phyloP scores from a whole-genome alignment of 2,888 invertebrate genomes.

The Unio delphinus region DNA sequence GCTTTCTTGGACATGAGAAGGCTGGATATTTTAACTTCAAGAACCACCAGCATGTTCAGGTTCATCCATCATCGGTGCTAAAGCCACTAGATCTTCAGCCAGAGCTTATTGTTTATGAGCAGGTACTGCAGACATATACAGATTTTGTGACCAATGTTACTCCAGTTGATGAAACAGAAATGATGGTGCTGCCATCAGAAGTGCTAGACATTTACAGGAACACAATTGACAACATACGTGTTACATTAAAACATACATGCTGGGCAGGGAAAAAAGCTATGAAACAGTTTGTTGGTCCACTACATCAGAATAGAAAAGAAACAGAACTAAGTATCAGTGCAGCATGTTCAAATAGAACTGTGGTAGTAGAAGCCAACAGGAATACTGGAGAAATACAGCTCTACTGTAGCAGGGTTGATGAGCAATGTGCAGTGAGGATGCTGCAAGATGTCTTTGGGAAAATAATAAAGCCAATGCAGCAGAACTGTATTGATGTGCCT shows the following conservation, averaged over 20 bases:
- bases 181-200: slow-evolving; percentile 3
- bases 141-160: slow-evolving; percentile 59
- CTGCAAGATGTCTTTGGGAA: slow-evolving; percentile 11
- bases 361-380: slow-evolving; percentile 47
- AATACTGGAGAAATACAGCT: slow-evolving; percentile 42
- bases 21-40: slow-evolving; percentile 54
- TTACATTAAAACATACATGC: slow-evolving; percentile 29
- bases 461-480: slow-evolving; percentile 13
- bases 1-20: slow-evolving; percentile 54
- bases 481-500: slow-evolving; percentile 29
- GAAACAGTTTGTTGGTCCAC: slow-evolving; percentile 47
- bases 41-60: slow-evolving; percentile 39
- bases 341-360: slow-evolving; percentile 24
- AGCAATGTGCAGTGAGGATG: slow-evolving; percentile 6
- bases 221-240: slow-evolving; percentile 24
- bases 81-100: slow-evolving; percentile 43
- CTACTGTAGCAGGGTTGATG: slow-evolving; percentile 26
- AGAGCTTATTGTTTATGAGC: slow-evolving; percentile 58
- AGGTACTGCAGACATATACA: slow-evolving; percentile 52
- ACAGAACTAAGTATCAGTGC: slow-evolving; percentile 34
- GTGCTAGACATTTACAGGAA: slow-evolving; percentile 40
- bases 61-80: slow-evolving; percentile 63
- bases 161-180: slow-evolving; percentile 38
- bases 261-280: slow-evolving; percentile 43
- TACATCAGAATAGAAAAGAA: slow-evolving; percentile 37